A percentile compares a stretch with the other conserved stretches of the same genome.
Evolutionary conservation across 2,113 vertebrate genomes (phyloP).

Genomic region (Xenopus borealis): DNA sequence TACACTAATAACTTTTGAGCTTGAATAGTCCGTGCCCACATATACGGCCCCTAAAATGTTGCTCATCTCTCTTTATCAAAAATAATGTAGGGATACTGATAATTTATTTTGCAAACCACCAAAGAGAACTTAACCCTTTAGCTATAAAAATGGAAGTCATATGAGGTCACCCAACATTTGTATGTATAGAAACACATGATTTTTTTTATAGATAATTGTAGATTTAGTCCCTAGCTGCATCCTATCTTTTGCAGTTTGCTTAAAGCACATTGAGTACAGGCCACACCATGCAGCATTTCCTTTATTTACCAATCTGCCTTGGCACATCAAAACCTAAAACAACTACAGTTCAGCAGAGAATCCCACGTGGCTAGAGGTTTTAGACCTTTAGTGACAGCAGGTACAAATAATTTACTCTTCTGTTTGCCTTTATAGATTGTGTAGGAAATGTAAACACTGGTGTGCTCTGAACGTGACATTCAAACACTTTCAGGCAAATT

Average conservation of each 20-base stretch:
- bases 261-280: neutral
- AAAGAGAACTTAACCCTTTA: neutral
- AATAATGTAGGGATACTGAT: neutral
- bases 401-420: conserved; percentile 5
- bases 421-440: conserved; percentile 29
- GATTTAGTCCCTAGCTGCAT: neutral
- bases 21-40: too few species aligned
- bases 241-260: neutral
- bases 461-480: neutral
- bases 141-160: neutral
- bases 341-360: neutral
- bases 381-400: neutral
- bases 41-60: too few species aligned
- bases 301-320: neutral
- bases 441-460: conserved; percentile 39
- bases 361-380: neutral
- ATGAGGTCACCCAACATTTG: neutral
- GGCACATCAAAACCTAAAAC: neutral
- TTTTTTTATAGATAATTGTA: neutral
- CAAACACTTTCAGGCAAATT: neutral
- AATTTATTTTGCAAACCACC: neutral
- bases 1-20: too few species aligned
- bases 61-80: too few species aligned
- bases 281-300: neutral
- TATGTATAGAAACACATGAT: neutral